phyloP scores from a whole-genome alignment of 2,888 invertebrate species.

The Adineta ricciae region DNA sequence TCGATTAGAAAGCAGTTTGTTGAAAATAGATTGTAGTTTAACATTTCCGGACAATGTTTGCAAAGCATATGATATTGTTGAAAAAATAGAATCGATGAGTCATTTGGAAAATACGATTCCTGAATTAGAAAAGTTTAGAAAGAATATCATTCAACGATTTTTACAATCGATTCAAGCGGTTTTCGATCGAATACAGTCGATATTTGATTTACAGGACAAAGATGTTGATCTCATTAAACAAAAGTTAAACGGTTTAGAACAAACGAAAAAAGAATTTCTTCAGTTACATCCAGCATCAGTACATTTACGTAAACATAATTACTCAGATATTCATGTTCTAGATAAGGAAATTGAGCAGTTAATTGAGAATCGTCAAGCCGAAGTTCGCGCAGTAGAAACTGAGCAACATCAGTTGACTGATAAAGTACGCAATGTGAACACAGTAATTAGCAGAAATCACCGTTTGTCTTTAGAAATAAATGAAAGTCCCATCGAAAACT shows the following conservation, averaged over 20 bases:
- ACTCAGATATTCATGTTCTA: neutral
- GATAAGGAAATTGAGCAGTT: neutral
- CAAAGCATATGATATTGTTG: neutral
- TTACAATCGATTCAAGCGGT: neutral
- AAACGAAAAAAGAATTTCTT: neutral
- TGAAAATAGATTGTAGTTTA: neutral
- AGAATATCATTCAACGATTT: neutral
- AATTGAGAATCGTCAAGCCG: neutral
- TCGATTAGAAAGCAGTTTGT: neutral
- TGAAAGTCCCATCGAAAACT: too few species aligned
- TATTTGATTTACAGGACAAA: neutral
- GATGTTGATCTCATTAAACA: neutral
- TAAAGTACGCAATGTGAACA: neutral
- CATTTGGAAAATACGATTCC: neutral
- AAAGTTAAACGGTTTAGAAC: neutral
- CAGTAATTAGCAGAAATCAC: neutral
- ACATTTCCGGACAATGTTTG: neutral
- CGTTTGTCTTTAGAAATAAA: too few species aligned
- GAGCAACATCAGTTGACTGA: neutral
- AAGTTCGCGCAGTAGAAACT: neutral
- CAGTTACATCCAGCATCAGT: neutral
- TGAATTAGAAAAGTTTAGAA: neutral
- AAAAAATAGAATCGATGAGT: neutral
- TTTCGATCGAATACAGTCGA: neutral
- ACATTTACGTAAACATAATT: neutral